Evolutionary conservation across 2,113 vertebrate genomes (phyloP).

Genomic region (Platichthys flesus): DNA sequence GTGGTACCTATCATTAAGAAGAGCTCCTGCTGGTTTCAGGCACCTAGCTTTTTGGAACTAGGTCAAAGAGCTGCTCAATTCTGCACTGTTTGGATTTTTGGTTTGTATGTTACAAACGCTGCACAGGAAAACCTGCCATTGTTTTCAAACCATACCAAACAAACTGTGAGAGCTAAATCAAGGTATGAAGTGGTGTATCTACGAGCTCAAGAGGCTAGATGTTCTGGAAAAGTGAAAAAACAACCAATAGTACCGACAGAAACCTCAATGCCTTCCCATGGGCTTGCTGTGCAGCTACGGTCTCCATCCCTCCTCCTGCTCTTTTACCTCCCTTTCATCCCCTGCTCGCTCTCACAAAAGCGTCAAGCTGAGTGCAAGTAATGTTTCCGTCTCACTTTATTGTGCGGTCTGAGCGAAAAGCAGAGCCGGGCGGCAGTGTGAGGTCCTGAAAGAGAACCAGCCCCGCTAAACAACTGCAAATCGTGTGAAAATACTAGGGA

Average conservation of each 20-base stretch:
- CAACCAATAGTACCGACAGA: neutral
- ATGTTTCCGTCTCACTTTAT: slow-evolving; percentile 34
- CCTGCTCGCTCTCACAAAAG: slow-evolving; percentile 21
- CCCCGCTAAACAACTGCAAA: neutral
- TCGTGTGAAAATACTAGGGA: neutral
- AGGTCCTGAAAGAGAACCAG: slow-evolving; percentile 14
- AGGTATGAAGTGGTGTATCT: neutral
- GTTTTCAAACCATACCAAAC: no score
- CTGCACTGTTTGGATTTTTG: neutral
- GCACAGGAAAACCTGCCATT: neutral
- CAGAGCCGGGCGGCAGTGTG: slow-evolving; percentile 20
- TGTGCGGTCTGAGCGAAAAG: slow-evolving; percentile 25
- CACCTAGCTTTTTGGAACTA: neutral
- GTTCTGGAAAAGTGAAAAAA: slow-evolving; percentile 24
- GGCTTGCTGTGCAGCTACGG: slow-evolving; percentile 3
- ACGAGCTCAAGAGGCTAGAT: neutral
- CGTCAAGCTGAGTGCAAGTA: slow-evolving; percentile 44
- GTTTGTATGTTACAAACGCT: no score
- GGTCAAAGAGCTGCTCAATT: neutral
- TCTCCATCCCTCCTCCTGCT: neutral
- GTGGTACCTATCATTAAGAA: neutral
- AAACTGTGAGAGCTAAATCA: no score
- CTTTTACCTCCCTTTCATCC: slow-evolving; percentile 11
- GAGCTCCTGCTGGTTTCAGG: neutral
- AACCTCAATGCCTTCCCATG: neutral